A percentile compares a stretch with the other conserved stretches of the same genome.
Evolutionary conservation across 2,797 vertebrate genomes (phyloP).

Genomic region (Etheostoma perlongum): DNA sequence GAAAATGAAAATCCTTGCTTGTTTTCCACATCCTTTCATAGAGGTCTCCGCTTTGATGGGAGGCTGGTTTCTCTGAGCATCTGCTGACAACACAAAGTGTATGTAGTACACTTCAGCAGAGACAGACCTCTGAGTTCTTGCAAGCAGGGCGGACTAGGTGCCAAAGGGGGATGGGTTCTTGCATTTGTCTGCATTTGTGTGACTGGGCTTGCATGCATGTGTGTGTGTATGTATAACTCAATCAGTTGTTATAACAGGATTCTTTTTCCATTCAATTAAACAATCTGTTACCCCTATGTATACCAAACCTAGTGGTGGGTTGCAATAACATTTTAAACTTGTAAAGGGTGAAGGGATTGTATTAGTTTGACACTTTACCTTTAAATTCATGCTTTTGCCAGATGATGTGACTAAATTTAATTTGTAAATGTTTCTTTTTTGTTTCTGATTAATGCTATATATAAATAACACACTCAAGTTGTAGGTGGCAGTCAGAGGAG

Average conservation of each 20-base stretch:
- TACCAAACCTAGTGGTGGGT: constrained; percentile 56
- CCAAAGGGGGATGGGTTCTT: constrained; percentile 59
- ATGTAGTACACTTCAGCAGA: constrained; percentile 40
- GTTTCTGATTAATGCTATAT: constrained; percentile 32
- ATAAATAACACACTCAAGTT: constrained; percentile 8
- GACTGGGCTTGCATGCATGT: constrained; percentile 59
- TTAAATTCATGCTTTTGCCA: constrained; percentile 39
- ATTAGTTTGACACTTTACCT: constrained; percentile 49
- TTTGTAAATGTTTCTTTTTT: constrained; percentile 60
- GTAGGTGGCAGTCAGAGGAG: constrained; percentile 15
- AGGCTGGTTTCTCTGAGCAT: constrained; percentile 45
- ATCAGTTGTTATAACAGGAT: constrained; percentile 42
- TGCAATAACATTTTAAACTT: constrained; percentile 76
- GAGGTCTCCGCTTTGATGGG: constrained; percentile 31
- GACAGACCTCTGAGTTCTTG: constrained; percentile 36
- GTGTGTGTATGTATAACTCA: constrained; percentile 30
- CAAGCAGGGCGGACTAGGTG: constrained; percentile 52
- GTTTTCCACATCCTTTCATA: constrained; percentile 56
- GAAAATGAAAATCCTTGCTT: constrained; percentile 62
- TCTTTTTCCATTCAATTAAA: constrained; percentile 41
- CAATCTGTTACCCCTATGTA: constrained; percentile 36
- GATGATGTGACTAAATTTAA: constrained; percentile 37
- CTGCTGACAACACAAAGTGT: constrained; percentile 49
- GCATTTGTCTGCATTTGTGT: constrained; percentile 47
- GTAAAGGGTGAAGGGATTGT: constrained; percentile 31